phyloP scores from a whole-genome alignment of 1,140 invertebrate species.

The Drosophila subobscura region DNA sequence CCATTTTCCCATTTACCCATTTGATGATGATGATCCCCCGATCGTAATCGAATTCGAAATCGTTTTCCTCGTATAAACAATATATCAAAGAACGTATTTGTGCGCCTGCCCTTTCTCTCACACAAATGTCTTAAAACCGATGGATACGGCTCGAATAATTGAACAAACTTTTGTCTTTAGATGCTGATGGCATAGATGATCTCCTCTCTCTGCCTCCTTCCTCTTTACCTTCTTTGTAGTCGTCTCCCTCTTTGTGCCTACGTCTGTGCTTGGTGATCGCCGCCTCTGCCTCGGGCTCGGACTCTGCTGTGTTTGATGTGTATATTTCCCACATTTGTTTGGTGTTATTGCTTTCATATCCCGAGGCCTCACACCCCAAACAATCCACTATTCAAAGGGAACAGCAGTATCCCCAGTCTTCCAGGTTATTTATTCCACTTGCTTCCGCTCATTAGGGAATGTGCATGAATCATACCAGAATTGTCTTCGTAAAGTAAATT shows the following conservation, averaged over 20 bases:
- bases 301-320: conserved; percentile 7
- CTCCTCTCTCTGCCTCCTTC: too few species aligned
- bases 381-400: too few species aligned
- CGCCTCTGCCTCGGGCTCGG: background rate
- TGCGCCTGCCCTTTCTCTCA: too few species aligned
- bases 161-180: conserved; percentile 33
- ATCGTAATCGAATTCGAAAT: conserved; percentile 17
- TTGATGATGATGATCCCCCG: conserved; percentile 17
- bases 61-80: conserved; percentile 36
- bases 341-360: conserved; percentile 31
- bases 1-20: background rate
- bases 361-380: background rate
- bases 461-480: too few species aligned
- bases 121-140: background rate
- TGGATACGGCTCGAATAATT: conserved; percentile 28
- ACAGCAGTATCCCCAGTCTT: conserved; percentile 10
- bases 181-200: too few species aligned
- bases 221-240: too few species aligned
- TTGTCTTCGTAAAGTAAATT: too few species aligned
- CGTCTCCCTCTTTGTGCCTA: background rate
- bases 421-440: background rate
- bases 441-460: too few species aligned
- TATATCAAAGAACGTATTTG: conserved; percentile 33
- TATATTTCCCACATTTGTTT: conserved; percentile 47
- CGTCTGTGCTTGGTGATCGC: background rate